Percentiles rank a stretch among this genome's conserved stretches.
phyloP scores from a whole-genome alignment of 2,113 vertebrate species.

The Sporophila hypoxantha region DNA sequence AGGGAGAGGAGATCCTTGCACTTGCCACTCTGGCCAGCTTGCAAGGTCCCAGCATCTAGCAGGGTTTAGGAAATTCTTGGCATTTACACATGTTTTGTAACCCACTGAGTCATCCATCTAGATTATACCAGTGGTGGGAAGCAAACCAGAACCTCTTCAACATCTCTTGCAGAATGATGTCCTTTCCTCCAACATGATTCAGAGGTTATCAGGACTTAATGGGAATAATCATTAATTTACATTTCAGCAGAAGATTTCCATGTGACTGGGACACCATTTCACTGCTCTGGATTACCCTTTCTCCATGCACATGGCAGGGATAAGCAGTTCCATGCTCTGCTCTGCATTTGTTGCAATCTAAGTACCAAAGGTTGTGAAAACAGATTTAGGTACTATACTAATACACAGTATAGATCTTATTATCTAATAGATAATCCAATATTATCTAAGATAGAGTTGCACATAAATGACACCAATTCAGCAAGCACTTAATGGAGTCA shows the following conservation, averaged over 20 bases:
- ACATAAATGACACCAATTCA: background rate
- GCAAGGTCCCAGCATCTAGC: background rate
- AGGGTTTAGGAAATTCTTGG: background rate
- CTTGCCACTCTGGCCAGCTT: accelerated
- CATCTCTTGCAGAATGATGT: background rate
- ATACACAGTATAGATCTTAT: background rate
- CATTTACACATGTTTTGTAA: background rate
- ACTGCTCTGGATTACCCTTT: background rate
- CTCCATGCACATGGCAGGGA: background rate
- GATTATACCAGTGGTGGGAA: background rate
- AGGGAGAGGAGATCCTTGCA: background rate
- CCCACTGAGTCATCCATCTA: background rate
- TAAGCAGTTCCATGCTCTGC: background rate
- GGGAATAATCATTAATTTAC: background rate
- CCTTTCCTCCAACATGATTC: background rate
- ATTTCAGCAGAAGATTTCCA: background rate
- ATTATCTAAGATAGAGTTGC: background rate
- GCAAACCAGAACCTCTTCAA: background rate
- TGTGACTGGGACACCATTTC: background rate
- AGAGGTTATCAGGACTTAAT: background rate
- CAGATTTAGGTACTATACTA: background rate
- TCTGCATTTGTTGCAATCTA: background rate
- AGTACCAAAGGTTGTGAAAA: background rate
- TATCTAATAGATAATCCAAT: background rate
- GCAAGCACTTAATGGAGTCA: background rate